Percentiles rank a stretch among this genome's conserved stretches.
phyloP scores from a whole-genome alignment of 2,797 vertebrate genomes.

The Peromyscus eremicus region DNA sequence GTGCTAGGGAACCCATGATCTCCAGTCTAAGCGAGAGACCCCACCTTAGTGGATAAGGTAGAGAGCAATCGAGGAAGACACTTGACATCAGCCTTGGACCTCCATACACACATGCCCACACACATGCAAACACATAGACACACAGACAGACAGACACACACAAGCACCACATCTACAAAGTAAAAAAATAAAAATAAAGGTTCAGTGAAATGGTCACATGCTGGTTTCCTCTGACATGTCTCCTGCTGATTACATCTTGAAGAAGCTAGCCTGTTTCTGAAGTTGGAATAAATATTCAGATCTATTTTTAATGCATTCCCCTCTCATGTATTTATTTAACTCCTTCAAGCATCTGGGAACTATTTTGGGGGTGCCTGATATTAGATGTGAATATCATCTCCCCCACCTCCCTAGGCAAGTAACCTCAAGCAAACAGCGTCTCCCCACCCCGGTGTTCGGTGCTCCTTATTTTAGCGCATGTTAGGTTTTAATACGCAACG shows the following conservation, averaged over 20 bases:
- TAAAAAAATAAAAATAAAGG: neutral
- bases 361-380: neutral
- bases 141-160: neutral
- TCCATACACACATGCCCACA: neutral
- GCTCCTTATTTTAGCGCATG: neutral
- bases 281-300: slow-evolving; percentile 45
- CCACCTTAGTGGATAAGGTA: neutral
- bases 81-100: neutral
- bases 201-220: neutral
- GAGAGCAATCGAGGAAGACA: neutral
- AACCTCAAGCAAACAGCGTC: neutral
- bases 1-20: too few relatives aligned
- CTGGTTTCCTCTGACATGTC: neutral
- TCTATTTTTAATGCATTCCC: slow-evolving; percentile 54
- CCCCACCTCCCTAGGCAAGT: neutral
- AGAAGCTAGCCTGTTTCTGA: slow-evolving; percentile 54
- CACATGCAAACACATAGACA: neutral
- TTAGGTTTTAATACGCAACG: neutral
- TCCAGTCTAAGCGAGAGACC: neutral
- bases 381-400: neutral
- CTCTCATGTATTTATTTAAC: slow-evolving; percentile 18
- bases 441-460: neutral
- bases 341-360: slow-evolving; percentile 27
- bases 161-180: neutral
- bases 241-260: slow-evolving; percentile 35